These are phyloP conservation scores for Tetramorium bicarinatum DNA, from an alignment of 2,888 invertebrate species.

Conservation along the genomic window DNA sequence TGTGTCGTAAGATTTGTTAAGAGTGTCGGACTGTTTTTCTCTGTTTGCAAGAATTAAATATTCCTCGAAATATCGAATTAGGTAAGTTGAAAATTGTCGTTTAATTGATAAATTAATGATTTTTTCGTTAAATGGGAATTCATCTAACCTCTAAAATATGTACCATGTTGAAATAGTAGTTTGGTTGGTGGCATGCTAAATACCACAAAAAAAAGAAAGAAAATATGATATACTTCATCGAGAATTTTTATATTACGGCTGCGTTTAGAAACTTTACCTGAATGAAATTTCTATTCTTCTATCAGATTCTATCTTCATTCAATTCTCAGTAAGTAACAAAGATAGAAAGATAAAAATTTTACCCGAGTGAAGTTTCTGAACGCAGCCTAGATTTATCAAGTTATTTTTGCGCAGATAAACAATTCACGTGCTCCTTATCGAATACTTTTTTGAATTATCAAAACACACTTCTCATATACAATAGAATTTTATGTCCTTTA, in stretches of 20 bases:
- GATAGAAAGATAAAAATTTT: too few relatives aligned
- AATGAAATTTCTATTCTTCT: too few relatives aligned
- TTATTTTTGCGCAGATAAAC: background rate
- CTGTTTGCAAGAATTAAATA: background rate
- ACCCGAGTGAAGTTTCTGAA: too few relatives aligned
- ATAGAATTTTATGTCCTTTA: background rate
- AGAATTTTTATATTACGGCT: background rate
- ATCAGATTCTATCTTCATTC: too few relatives aligned
- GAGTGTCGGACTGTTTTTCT: background rate
- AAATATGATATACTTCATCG: background rate
- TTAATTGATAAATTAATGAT: background rate
- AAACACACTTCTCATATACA: background rate
- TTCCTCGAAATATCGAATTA: background rate
- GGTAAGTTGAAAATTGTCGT: background rate
- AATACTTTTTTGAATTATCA: background rate
- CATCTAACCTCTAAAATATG: background rate
- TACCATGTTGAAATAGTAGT: too few relatives aligned
- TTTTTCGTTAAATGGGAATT: background rate
- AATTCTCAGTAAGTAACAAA: too few relatives aligned
- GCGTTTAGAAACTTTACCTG: too few relatives aligned
- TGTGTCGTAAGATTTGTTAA: background rate
- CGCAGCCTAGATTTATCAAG: background rate
- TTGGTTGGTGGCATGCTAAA: too few relatives aligned
- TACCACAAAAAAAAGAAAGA: too few relatives aligned
- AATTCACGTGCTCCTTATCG: background rate